A percentile compares a stretch with the other conserved stretches of the same genome.
Conservation (phyloP, 2,888 invertebrate genomes). For the Drosophila infuscata region DNA sequence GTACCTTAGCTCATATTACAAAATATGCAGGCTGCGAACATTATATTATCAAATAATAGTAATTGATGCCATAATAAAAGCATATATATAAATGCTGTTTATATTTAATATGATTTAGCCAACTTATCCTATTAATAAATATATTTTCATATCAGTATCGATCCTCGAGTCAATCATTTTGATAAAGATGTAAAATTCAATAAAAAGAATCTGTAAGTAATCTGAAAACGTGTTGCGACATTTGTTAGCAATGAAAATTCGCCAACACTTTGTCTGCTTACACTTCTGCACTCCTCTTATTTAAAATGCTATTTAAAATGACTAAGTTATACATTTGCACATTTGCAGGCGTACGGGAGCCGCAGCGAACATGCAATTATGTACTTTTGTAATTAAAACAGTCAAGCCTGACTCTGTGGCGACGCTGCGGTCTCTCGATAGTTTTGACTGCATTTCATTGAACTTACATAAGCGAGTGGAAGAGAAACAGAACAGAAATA, state of each 20-base stretch:
- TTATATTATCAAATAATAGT: background rate
- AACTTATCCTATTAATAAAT: background rate
- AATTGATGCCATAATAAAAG: background rate
- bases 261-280: background rate
- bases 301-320: conserved; percentile 28
- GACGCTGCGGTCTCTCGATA: conserved; percentile 11
- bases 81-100: background rate
- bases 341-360: conserved; percentile 48
- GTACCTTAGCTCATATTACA: background rate
- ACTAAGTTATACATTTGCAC: conserved; percentile 34
- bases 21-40: background rate
- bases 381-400: conserved; percentile 57
- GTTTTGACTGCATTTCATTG: conserved; percentile 65
- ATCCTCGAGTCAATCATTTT: conserved; percentile 21
- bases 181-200: conserved; percentile 25
- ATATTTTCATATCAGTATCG: conserved; percentile 4
- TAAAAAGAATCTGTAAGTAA: conserved; percentile 43
- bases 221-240: conserved; percentile 38
- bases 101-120: background rate
- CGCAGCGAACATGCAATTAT: conserved; percentile 38
- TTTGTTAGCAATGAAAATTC: conserved; percentile 28
- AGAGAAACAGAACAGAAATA: conserved; percentile 5
- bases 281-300: background rate
- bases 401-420: conserved; percentile 19
- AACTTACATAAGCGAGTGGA: conserved; percentile 70